These are phyloP conservation scores for Ispidina lecontei DNA, from an alignment of 2,797 vertebrate species.

Conservation along the genomic window DNA sequence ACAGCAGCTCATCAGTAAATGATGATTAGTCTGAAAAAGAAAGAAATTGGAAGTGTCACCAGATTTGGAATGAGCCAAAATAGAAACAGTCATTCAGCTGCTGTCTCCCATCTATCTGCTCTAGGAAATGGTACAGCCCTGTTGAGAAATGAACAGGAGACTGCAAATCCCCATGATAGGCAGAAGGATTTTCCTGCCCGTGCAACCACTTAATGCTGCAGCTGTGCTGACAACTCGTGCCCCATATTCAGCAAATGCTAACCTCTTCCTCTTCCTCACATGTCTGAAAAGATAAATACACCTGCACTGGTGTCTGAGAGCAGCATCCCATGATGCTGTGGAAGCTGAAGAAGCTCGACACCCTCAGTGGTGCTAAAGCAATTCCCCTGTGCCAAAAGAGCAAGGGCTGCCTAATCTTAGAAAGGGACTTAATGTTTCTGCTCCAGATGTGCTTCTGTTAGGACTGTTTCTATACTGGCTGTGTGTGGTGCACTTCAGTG, in stretches of 20 bases:
- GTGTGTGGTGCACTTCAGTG: background rate
- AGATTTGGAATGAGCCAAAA: background rate
- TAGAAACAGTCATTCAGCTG: fast-evolving
- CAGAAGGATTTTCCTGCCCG: background rate
- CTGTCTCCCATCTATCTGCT: background rate
- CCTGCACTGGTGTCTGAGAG: background rate
- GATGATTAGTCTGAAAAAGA: background rate
- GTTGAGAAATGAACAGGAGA: background rate
- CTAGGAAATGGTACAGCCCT: background rate
- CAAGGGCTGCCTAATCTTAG: background rate
- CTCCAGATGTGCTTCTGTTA: background rate
- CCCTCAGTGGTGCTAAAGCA: background rate
- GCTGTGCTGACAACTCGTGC: background rate
- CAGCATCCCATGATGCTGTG: background rate
- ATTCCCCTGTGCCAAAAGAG: background rate
- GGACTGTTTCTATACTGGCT: background rate
- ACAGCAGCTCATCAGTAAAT: background rate
- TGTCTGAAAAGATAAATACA: background rate
- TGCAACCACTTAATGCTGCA: background rate
- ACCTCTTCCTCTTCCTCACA: background rate
- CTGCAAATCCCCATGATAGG: background rate
- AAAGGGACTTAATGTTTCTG: background rate
- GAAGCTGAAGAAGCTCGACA: background rate
- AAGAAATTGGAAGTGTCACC: background rate
- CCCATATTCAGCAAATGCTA: background rate